These are phyloP conservation scores for Coleophora flavipennella DNA, from an alignment of 2,888 invertebrate species.

Conservation along the genomic window DNA sequence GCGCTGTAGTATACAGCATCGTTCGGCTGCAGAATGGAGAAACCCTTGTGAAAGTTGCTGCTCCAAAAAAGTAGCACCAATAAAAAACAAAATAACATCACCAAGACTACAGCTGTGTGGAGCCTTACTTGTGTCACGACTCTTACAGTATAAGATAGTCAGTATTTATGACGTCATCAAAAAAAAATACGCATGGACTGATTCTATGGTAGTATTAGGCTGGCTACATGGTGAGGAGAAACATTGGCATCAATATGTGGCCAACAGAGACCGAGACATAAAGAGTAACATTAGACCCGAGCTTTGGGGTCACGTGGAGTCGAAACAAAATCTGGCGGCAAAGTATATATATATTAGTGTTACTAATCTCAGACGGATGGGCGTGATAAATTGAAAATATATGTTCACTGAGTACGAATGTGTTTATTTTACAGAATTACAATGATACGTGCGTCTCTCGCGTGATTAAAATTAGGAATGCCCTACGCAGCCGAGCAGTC, in stretches of 20 bases:
- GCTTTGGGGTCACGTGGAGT: slow-evolving; percentile 3
- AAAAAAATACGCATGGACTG: slow-evolving; percentile 1
- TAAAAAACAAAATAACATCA: slow-evolving; percentile 1
- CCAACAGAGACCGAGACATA: slow-evolving; percentile 4
- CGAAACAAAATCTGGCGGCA: slow-evolving; percentile 3
- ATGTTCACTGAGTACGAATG: too few species aligned
- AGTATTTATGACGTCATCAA: not conserved
- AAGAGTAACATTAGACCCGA: not conserved
- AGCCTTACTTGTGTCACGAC: not conserved
- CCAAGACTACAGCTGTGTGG: slow-evolving; percentile 1
- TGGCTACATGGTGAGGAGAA: slow-evolving; percentile 4
- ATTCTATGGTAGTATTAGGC: slow-evolving; percentile 3
- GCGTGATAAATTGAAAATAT: too few species aligned
- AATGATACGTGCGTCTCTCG: too few species aligned
- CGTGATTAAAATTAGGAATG: too few species aligned
- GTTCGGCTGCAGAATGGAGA: not conserved
- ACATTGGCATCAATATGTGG: slow-evolving; percentile 3
- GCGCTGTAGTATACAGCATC: slow-evolving; percentile 2
- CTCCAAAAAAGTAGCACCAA: slow-evolving; percentile 7
- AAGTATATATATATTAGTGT: too few species aligned
- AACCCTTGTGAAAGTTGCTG: not conserved
- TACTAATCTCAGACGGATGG: too few species aligned
- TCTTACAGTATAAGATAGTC: not conserved
- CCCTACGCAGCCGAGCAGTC: too few species aligned
- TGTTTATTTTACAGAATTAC: too few species aligned